Evolutionary conservation across 2,888 invertebrate species (phyloP).

Genomic region (Conus canariensis): DNA sequence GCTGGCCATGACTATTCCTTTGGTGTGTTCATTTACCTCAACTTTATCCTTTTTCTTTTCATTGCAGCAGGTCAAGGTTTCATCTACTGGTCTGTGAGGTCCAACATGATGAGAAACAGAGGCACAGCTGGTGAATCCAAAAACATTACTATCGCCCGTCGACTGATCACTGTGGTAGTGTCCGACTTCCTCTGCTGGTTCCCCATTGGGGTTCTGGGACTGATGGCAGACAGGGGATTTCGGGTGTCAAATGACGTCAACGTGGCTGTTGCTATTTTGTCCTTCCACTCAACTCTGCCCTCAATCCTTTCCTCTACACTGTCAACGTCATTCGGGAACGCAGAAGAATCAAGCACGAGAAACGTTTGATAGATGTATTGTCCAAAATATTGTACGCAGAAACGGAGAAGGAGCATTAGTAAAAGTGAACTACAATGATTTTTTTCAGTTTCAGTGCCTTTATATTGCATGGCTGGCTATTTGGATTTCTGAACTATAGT

Average conservation of each 20-base stretch:
- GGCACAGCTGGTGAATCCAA: background rate
- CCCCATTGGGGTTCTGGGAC: background rate
- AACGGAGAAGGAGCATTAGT: background rate
- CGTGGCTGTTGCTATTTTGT: background rate
- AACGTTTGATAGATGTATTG: background rate
- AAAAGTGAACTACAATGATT: background rate
- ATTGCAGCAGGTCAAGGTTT: background rate
- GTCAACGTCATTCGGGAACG: background rate
- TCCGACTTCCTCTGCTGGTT: background rate
- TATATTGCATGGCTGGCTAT: background rate
- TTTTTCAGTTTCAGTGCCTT: no score
- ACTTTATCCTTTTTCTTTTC: background rate
- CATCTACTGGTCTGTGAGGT: background rate
- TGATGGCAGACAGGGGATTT: background rate
- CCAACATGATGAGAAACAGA: background rate
- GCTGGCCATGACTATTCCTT: background rate
- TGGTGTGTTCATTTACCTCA: background rate
- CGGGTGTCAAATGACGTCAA: background rate
- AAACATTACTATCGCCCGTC: background rate
- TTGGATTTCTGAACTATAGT: background rate
- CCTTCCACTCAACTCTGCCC: background rate
- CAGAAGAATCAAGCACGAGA: background rate
- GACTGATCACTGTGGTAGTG: background rate
- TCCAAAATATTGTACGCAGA: background rate
- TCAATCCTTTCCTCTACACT: conserved; percentile 14